These are phyloP conservation scores for Centropus unirufus DNA, from an alignment of 2,113 vertebrate genomes.

Conservation along the genomic window DNA sequence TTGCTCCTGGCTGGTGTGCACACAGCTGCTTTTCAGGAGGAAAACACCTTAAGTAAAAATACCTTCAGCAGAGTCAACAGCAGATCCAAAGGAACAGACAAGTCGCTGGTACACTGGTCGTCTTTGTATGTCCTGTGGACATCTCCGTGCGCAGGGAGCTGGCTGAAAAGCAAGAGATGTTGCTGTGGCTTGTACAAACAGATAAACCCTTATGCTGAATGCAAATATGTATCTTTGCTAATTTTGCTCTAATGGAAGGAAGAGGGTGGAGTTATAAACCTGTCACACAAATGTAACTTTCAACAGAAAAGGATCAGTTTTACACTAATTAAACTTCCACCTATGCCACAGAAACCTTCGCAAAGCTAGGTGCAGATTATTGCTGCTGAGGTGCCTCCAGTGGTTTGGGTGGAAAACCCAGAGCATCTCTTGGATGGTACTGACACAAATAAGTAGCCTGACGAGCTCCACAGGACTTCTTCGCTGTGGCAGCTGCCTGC, in stretches of 20 bases:
- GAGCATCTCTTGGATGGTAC: not conserved
- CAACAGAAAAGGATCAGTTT: not conserved
- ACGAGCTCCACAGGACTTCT: not conserved
- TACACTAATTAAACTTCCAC: not conserved
- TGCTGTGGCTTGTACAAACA: not conserved
- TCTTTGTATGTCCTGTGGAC: not conserved
- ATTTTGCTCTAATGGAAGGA: not conserved
- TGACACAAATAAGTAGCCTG: not conserved
- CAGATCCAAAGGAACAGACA: not conserved
- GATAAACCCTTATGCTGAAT: not conserved
- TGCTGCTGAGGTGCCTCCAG: not conserved
- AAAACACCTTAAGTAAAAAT: not conserved
- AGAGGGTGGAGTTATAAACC: not conserved
- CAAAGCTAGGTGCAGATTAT: not conserved
- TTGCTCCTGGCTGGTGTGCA: not conserved
- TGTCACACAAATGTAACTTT: not conserved
- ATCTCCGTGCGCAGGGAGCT: not conserved
- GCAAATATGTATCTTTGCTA: not conserved
- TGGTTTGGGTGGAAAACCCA: not conserved
- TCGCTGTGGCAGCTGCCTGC: not conserved
- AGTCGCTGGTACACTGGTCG: not conserved
- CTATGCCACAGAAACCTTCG: not conserved
- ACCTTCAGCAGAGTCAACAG: not conserved
- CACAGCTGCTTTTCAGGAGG: not conserved
- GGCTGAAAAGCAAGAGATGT: not conserved